Evolutionary conservation across 1,140 invertebrate species (phyloP).

Genomic region (Bombus waltoni): DNA sequence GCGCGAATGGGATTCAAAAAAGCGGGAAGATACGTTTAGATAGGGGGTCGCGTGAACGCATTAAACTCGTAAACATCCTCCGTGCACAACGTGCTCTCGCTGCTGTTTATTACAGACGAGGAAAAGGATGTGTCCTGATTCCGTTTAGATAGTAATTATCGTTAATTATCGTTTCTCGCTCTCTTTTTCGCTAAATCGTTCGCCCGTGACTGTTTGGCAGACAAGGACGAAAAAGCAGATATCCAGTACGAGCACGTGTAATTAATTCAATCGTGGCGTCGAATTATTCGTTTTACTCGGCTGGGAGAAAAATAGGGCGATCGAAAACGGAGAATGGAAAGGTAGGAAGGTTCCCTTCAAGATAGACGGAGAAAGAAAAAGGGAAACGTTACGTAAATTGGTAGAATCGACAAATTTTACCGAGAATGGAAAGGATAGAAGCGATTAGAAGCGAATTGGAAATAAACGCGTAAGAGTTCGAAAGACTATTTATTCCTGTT

Average conservation of each 20-base stretch:
- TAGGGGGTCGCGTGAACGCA: constrained; percentile 12
- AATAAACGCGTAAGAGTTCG: background rate
- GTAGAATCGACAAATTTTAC: background rate
- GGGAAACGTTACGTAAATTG: too few relatives aligned
- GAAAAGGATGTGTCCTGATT: constrained; percentile 44
- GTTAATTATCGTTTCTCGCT: background rate
- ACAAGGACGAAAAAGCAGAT: background rate
- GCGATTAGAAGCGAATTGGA: too few relatives aligned
- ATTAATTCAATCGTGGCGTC: background rate
- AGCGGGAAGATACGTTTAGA: constrained; percentile 36
- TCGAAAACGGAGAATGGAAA: background rate
- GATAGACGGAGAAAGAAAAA: too few relatives aligned
- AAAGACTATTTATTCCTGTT: background rate
- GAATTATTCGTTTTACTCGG: too few relatives aligned
- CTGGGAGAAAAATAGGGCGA: background rate
- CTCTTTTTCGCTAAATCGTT: background rate
- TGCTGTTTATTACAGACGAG: background rate
- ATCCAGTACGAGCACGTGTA: background rate
- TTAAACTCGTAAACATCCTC: constrained; percentile 61
- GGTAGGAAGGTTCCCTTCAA: background rate
- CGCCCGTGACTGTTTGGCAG: background rate
- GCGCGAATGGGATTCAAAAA: constrained; percentile 49
- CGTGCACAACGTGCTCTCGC: background rate
- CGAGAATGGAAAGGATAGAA: background rate
- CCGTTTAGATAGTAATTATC: constrained; percentile 48